Percentiles rank a stretch among this genome's conserved stretches.
Evolutionary conservation across 2,113 vertebrate species (phyloP).

Genomic region (Suricata suricatta): DNA sequence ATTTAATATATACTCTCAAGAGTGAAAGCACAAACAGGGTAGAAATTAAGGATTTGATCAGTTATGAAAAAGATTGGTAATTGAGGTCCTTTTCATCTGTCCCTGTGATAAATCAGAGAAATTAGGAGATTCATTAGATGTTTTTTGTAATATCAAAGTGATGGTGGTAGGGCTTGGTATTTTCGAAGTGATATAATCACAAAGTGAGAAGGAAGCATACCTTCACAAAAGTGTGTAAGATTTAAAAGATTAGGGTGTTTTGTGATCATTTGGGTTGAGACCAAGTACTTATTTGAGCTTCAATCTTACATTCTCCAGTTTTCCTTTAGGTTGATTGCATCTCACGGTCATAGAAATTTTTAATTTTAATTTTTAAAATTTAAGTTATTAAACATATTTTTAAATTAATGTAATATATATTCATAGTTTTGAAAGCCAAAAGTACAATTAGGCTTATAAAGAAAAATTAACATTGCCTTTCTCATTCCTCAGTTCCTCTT

Average conservation of each 20-base stretch:
- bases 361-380: not conserved
- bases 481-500: not conserved
- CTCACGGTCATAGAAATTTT: not conserved
- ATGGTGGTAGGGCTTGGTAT: not conserved
- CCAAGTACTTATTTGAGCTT: not conserved
- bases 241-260: not conserved
- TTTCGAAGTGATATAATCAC: not conserved
- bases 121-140: not conserved
- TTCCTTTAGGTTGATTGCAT: not conserved
- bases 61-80: slow-evolving; percentile 45
- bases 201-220: not conserved
- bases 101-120: not conserved
- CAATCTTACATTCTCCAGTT: not conserved
- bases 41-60: slow-evolving; percentile 3
- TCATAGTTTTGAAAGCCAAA: slow-evolving; percentile 34
- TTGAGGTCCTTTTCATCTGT: not conserved
- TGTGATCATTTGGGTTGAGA: not conserved
- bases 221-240: not conserved
- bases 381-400: not conserved
- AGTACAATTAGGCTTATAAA: not conserved
- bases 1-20: not conserved
- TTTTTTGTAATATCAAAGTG: not conserved
- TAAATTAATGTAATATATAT: not conserved
- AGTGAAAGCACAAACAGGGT: not conserved
- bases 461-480: not conserved